Conservation (phyloP, 2,113 vertebrate genomes). For the Sigmodon hispidus region DNA sequence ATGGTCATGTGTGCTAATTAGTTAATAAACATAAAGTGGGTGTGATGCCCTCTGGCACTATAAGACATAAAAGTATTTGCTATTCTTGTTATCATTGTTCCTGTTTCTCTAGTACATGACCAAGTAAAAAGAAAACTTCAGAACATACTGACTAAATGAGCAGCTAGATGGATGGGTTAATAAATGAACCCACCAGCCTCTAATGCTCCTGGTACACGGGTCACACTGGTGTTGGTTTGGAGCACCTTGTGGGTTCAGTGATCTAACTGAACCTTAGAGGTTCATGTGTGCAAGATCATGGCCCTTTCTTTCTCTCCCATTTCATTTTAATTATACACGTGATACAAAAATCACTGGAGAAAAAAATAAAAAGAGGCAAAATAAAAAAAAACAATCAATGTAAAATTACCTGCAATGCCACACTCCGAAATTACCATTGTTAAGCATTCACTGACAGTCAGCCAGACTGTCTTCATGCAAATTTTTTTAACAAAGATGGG, state of each 20-base stretch:
- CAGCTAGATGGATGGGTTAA: not conserved
- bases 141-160: not conserved
- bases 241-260: not conserved
- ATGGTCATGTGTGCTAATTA: not conserved
- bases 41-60: not conserved
- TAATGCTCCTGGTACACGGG: not conserved
- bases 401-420: slow-evolving; percentile 41
- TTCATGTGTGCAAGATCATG: not conserved
- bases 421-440: slow-evolving; percentile 29
- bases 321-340: slow-evolving; percentile 52
- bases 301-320: not conserved
- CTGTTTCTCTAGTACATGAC: not conserved
- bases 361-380: slow-evolving; percentile 21
- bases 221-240: not conserved
- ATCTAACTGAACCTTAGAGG: not conserved
- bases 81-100: not conserved
- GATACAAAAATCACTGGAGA: slow-evolving; percentile 29
- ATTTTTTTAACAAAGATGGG: slow-evolving; percentile 49
- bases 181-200: not conserved
- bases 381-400: slow-evolving; percentile 40
- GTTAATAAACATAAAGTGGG: not conserved
- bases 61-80: not conserved
- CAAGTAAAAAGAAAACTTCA: not conserved
- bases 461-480: slow-evolving; percentile 2
- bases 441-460: not conserved